These are phyloP conservation scores for Penaeus chinensis DNA, from an alignment of 1,140 invertebrate genomes.

Conservation along the genomic window DNA sequence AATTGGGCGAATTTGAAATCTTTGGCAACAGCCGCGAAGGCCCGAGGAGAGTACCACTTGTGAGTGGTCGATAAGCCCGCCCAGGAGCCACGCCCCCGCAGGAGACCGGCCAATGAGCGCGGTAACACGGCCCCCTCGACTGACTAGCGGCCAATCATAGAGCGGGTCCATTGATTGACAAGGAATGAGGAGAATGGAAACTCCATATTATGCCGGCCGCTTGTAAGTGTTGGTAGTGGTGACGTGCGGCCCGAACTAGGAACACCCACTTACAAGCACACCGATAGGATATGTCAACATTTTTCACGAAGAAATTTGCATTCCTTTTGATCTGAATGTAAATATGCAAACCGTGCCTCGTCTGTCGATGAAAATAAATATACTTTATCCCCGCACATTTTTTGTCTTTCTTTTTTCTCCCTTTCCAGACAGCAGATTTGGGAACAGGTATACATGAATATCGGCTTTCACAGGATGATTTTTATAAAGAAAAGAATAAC, in stretches of 20 bases:
- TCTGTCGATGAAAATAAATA: slow-evolving; percentile 53
- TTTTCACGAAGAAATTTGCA: slow-evolving; percentile 52
- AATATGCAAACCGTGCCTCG: slow-evolving; percentile 30
- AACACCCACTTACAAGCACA: slow-evolving; percentile 39
- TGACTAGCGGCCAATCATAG: slow-evolving; percentile 56
- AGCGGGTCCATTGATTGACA: slow-evolving; percentile 56
- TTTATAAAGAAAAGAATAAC: no score
- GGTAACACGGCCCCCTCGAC: slow-evolving; percentile 32
- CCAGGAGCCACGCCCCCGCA: slow-evolving; percentile 43
- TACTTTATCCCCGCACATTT: slow-evolving; percentile 35
- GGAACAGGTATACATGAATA: no score
- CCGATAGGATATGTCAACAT: slow-evolving; percentile 19
- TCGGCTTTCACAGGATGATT: background rate
- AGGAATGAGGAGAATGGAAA: slow-evolving; percentile 52
- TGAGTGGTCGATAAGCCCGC: slow-evolving; percentile 59
- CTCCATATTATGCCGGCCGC: slow-evolving; percentile 57
- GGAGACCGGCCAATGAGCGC: slow-evolving; percentile 46
- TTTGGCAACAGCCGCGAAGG: slow-evolving; percentile 11
- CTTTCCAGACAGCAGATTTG: no score
- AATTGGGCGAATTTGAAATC: background rate
- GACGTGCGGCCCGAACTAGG: slow-evolving; percentile 31
- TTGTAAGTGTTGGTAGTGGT: slow-evolving; percentile 38
- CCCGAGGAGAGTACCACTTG: slow-evolving; percentile 41
- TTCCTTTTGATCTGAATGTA: slow-evolving; percentile 54
- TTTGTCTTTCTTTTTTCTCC: background rate